Evolutionary conservation across 2,113 vertebrate species (phyloP), one percentile per base, ranked within the genome.

Genomic region (Cyprinodon variegatus): DNA sequence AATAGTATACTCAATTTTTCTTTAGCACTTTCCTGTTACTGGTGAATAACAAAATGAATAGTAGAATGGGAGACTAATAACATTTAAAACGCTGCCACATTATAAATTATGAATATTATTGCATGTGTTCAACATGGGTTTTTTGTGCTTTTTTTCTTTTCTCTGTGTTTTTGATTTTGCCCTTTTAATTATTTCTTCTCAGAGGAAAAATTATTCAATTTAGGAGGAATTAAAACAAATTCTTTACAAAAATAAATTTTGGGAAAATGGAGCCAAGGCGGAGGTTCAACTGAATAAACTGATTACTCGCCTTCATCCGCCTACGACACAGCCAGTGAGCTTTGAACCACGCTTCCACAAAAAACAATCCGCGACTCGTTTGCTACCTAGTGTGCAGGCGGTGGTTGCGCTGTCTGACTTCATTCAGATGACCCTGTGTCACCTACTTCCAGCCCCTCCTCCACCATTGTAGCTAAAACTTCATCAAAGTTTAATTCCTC

Each of bases 181-280:
- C 59, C 53, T 68, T 11, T 76, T 61, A 45, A n/a, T 6, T 13
- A 9, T 29, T 63, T 66, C n/a, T 7, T 15, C 70, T 64, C 78
- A 85, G 29, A 29, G 29, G 29, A 29, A 29, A 29, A 29, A 29
- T 29, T 1, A 29, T 29, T 29, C 29, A 29, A 29, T 29, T 29
- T 29, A 74, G 69, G 70, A 69, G 40, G 36, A 37, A 63, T 66
- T 86, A 80, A 70, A 75, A 80, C 74, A 72, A 72, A 77, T 60
- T 29, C 65, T 57, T 61, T 53, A 91, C 88, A 92, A 88, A 91
- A 80, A 76, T 62, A 76, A 83, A 85, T 88, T 90, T 87, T 77
- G 29, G 1, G 29, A 29, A 29, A 29, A 29, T 29, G 29, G 29
- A 29, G 29, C 29, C 29, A 29, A 29, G 29, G 29, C 29, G 29